A percentile compares a stretch with the other conserved stretches of the same genome.
These are phyloP conservation scores for Apostichopus parvimensis DNA, from an alignment of 35 echinoderm and acorn worm genomes.

Conservation along the genomic window DNA sequence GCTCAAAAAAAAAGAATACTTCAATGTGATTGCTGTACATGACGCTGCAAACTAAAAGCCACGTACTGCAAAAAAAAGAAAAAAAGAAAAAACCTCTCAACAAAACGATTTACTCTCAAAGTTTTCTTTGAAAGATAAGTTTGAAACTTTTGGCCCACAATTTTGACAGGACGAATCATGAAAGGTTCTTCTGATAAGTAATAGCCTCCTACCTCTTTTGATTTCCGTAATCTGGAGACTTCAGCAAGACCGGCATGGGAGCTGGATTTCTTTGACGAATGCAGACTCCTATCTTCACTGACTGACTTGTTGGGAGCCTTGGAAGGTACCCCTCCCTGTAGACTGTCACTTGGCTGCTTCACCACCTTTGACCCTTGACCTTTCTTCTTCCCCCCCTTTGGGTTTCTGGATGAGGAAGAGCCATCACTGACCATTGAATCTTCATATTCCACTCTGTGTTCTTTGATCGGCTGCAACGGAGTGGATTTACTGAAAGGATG, in stretches of 20 bases:
- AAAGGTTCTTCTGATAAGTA: no score
- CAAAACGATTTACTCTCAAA: no score
- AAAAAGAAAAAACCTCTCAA: no score
- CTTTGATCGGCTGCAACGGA: slow-evolving; percentile 9
- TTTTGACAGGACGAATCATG: no score
- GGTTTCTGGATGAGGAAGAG: neutral
- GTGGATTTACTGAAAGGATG: neutral
- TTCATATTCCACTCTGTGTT: neutral
- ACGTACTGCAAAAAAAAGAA: no score
- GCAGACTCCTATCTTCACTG: neutral
- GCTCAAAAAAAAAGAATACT: no score
- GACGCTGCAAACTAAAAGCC: no score
- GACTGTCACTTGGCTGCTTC: neutral
- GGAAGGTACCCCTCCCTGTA: neutral
- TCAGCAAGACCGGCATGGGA: neutral
- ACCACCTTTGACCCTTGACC: neutral
- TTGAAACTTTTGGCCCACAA: no score
- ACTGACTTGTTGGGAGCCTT: neutral
- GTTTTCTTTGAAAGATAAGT: no score
- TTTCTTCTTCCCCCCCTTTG: neutral
- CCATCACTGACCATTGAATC: neutral
- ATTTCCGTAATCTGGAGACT: neutral
- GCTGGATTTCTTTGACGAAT: neutral
- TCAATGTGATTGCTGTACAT: no score
- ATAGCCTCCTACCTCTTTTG: neutral